Conservation (phyloP, 2,113 vertebrate genomes). For the Fulica atra region DNA sequence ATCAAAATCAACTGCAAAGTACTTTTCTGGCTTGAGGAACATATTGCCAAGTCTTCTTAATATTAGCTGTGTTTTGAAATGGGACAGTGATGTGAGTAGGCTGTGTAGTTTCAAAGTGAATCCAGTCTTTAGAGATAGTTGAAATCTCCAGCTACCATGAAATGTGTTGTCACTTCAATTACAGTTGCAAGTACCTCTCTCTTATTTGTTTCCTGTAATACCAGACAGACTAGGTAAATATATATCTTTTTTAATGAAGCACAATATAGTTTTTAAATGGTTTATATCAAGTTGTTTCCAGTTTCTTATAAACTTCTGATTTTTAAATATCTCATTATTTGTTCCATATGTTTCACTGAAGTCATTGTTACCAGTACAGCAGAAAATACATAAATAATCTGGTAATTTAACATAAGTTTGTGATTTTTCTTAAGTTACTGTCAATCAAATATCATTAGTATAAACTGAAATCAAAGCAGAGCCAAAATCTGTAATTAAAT, state of each 20-base stretch:
- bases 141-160: conserved; percentile 67
- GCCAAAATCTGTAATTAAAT: conserved; percentile 61
- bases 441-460: conserved; percentile 71
- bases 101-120: conserved; percentile 39
- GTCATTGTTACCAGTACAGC: conserved; percentile 73
- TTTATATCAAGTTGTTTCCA: conserved; percentile 76
- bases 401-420: conserved; percentile 67
- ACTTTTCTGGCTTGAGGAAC: not conserved
- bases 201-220: conserved; percentile 70
- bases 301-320: conserved; percentile 73
- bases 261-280: conserved; percentile 73
- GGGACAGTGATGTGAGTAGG: not conserved
- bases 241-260: conserved; percentile 74
- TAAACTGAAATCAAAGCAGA: conserved; percentile 71
- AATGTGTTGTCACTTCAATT: conserved; percentile 67
- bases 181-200: conserved; percentile 64
- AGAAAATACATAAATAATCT: conserved; percentile 74
- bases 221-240: conserved; percentile 73
- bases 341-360: conserved; percentile 78
- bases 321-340: conserved; percentile 76
- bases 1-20: conserved; percentile 7
- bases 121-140: conserved; percentile 43
- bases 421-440: conserved; percentile 73
- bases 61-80: conserved; percentile 40
- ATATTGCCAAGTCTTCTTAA: not conserved